Evolutionary conservation across 2,888 invertebrate species (phyloP), one percentile per base, ranked within the genome.

Genomic region (Monoplex corrugatus): DNA sequence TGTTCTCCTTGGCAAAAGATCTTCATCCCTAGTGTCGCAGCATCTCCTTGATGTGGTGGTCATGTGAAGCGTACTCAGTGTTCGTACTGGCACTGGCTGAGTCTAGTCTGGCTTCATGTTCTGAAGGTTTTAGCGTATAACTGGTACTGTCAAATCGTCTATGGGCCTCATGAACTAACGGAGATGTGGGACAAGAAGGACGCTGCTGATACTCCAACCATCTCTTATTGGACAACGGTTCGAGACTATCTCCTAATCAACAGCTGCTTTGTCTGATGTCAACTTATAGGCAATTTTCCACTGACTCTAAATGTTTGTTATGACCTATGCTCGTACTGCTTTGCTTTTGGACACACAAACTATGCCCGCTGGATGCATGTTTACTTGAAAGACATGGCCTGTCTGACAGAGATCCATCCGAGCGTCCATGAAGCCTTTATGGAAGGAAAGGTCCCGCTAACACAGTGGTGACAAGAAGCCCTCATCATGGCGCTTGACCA

Each of bases 1-100:
- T 75, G 75, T 75, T 75, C 75, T 75, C 75, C 75, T 75, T 75
- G 75, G 75, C 32, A 75, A 75, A 75, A 38, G n/a, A 2, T 75
- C 35, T 75, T 75, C 75, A 75, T 35, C 38, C 75, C 75, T 75
- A 35, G 19, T 75, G 75, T 38, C 19, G 75, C 38, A 75, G 75
- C 5, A 75, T 75, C 75, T 38, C 19, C 35, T 75, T 6, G 5
- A 75, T 6, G 3, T 35, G 13, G 75, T 35, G 35, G 38, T 38
- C 75, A 75, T 35, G 75, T 75, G 35, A 75, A 75, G 35, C 75
- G 38, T 35, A 75, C 75, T 35, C 75, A 35, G 75, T 75, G 35
- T 75, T 75, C 68, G 19, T 50, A n/a, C n/a, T n/a, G 28, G 2
- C 28, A 75, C 75, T 35, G 35, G 75, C 75, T 75, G 75, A 75